phyloP scores from a whole-genome alignment of 2,113 vertebrate genomes.

The Cavia aperea region DNA sequence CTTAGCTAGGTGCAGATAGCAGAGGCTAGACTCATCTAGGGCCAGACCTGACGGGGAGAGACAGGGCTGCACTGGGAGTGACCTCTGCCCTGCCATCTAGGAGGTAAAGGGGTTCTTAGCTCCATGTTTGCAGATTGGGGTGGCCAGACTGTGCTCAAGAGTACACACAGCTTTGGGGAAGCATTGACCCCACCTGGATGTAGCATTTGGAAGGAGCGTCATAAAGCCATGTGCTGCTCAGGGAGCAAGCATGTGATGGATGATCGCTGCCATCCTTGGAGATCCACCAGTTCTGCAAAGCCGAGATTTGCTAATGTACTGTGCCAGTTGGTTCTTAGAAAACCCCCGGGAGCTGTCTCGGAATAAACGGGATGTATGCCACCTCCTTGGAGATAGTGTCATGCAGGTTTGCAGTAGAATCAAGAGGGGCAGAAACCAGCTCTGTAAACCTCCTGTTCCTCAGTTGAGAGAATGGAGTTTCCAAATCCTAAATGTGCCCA shows the following conservation, averaged over 20 bases:
- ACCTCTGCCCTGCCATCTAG: neutral
- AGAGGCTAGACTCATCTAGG: neutral
- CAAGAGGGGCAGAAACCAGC: neutral
- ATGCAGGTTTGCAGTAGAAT: neutral
- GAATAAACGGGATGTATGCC: neutral
- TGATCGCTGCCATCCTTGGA: too few relatives aligned
- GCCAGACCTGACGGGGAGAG: neutral
- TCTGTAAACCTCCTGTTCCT: neutral
- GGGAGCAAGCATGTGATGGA: neutral
- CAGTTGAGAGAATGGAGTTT: neutral
- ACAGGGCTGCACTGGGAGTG: fast-evolving
- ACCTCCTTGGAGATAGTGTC: neutral
- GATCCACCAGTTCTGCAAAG: neutral
- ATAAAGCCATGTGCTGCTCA: neutral
- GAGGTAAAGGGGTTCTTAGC: neutral
- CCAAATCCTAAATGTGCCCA: neutral
- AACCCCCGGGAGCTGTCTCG: neutral
- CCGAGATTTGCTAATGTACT: neutral
- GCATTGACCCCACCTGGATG: neutral
- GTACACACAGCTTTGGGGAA: neutral
- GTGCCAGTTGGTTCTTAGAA: neutral
- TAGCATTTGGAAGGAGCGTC: neutral
- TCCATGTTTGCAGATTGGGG: neutral
- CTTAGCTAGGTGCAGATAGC: neutral
- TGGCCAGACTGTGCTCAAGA: neutral